phyloP scores from a whole-genome alignment of 1,140 invertebrate species.

The Mya arenaria region DNA sequence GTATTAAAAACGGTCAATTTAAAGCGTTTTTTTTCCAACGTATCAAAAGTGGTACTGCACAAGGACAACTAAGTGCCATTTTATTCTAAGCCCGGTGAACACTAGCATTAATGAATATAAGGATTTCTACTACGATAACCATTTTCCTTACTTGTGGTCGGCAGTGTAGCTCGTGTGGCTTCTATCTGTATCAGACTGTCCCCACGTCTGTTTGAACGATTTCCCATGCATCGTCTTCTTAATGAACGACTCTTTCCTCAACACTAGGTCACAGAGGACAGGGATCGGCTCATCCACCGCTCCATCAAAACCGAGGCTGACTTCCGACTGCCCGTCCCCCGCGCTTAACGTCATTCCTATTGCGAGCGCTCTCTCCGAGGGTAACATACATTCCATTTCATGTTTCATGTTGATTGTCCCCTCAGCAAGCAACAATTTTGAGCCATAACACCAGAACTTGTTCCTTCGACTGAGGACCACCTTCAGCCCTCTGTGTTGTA shows the following conservation, averaged over 20 bases:
- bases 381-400: neutral
- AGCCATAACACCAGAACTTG: constrained; percentile 9
- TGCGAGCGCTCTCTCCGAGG: neutral
- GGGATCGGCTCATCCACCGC: neutral
- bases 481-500: constrained; percentile 5
- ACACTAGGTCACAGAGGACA: constrained; percentile 2
- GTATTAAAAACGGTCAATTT: too few relatives aligned
- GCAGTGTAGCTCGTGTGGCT: constrained; percentile 11
- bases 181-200: constrained; percentile 11
- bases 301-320: constrained; percentile 7
- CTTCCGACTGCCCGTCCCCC: neutral
- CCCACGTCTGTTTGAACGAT: neutral
- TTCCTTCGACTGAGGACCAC: neutral
- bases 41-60: too few relatives aligned
- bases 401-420: constrained; percentile 1
- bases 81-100: too few relatives aligned
- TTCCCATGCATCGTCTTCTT: neutral
- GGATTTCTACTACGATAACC: too few relatives aligned
- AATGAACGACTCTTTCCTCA: constrained; percentile 1
- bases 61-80: too few relatives aligned
- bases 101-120: too few relatives aligned
- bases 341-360: neutral
- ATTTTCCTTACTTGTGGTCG: neutral
- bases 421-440: neutral
- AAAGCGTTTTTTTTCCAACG: too few relatives aligned